A percentile compares a stretch with the other conserved stretches of the same genome.
Evolutionary conservation across 2,113 vertebrate species (phyloP).

Genomic region (Morone saxatilis): DNA sequence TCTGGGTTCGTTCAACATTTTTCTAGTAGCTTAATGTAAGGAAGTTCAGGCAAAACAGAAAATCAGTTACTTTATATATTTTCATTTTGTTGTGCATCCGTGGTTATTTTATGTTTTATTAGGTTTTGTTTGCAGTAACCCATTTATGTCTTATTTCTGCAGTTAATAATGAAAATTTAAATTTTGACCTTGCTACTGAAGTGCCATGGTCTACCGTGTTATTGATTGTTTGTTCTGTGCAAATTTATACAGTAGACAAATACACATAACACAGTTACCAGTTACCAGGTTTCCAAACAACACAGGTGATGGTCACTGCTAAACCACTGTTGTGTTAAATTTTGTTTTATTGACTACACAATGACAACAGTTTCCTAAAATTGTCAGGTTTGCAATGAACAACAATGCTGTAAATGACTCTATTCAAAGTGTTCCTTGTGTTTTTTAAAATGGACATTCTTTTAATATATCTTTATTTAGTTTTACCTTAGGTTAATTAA

Average conservation of each 20-base stretch:
- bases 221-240: conserved; percentile 37
- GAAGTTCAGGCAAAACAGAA: conserved; percentile 36
- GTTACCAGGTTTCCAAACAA: not conserved
- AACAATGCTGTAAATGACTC: not conserved
- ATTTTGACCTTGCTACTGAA: conserved; percentile 28
- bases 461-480: not conserved
- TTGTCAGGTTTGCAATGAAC: not conserved
- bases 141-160: conserved; percentile 31
- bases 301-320: not conserved
- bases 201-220: conserved; percentile 15
- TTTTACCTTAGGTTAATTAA: not conserved
- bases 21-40: conserved; percentile 40
- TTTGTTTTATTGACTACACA: not conserved
- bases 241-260: conserved; percentile 16
- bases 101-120: conserved; percentile 35
- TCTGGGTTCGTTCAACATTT: conserved; percentile 49
- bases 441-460: not conserved
- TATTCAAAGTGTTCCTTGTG: not conserved
- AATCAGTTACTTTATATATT: conserved; percentile 42
- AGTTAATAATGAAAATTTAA: conserved; percentile 11
- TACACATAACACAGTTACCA: not conserved
- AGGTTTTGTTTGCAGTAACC: not conserved
- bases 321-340: not conserved
- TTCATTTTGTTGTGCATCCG: conserved; percentile 44
- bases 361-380: not conserved